Evolutionary conservation across 2,113 vertebrate genomes (phyloP), one percentile per base, ranked within the genome.

Genomic region (Aegotheles bennettii): DNA sequence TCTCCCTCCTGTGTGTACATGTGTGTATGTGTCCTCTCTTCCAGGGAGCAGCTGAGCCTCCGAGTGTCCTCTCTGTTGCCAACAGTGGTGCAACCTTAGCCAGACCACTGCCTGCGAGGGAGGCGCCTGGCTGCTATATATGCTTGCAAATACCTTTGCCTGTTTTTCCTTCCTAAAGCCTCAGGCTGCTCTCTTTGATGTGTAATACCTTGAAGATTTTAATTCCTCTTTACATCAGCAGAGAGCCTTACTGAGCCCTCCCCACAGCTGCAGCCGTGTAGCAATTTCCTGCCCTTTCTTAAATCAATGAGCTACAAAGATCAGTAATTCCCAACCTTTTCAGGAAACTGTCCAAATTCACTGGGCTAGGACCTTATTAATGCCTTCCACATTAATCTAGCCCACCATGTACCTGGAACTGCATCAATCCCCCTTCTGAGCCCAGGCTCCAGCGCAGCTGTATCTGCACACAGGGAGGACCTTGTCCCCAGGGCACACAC

Each of bases 181-280:
- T 84, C 92, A 71, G 91, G 94, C 94, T 92, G 74, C 80, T 92
- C 67, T 90, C 95, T 97, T 96, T 96, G 94, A 97, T 95, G 88
- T 97, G 87, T 96, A 97, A 97, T 96, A 95, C 96, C 89, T 94
- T 96, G 95, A 96, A 96, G 93, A 96, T 95, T 97, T 97, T 95
- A 96, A 95, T 93, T 97, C 95, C 88, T 91, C 94, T 97, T 94
- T 92, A 95, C 91, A 96, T 97, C 94, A 96, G 89, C 90, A 94
- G 88, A 97, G 76, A 90, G 90, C 80, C 68, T 84, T 82, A 59
- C 92, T 93, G 93, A 96, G 88, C 90, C 73, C 80, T 97, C 78
- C 89, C 88, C 80, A 85, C 87, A 95, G 96, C 95, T 96, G 90
- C 93, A 96, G 88, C 80, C 45, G 0, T 89, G 77, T 95, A 94